Base-by-base conservation (phyloP, 1,140 invertebrate genomes). In the Bombus impatiens region DNA sequence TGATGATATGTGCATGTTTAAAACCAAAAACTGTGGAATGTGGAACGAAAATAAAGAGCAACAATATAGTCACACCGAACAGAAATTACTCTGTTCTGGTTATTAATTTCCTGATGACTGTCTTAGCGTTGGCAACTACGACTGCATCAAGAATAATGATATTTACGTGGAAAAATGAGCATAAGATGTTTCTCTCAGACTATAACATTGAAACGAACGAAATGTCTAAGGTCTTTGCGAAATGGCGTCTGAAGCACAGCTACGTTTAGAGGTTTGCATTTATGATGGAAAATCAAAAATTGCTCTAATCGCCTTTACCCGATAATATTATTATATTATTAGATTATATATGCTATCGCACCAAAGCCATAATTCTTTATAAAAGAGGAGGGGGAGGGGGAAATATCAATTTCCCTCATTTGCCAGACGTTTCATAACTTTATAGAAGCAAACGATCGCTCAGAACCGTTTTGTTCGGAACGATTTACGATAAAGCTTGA, bases 401-500 rank as follows among this genome's bases (percentile, higher is more conserved):
- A 10, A 35, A 37, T 57, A 37, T 28, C 8, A 28, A 18, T 25
- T 37, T 37, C 1, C 35, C 12, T 59, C 37, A 22, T 37, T 77
- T 37, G 53, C 75, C 35, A 59, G 25, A 59, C n/a, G 53, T 59
- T 32, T 25, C 9, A 18, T n/a, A 53, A 18, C 18, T 32, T 67
- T 18, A 25, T 28, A n/a, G 35, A 28, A 35, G 25, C 74, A 35
- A 28, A 42, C n/a, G 4, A 59, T 35, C 37, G 59, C 65, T 42
- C 9, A 65, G 37, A 13, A 65, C 4, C 57, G 18, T 78, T 78
- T 82, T 75, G 25, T 84, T 81, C 65, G 5, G 5, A 8, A 10
- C 78, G 80, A 90, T 90, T 90, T 86, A 90, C 47, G 71, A 86
- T 59, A 72, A 88, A 71, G 53, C 72, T 71, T 81, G 70, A 53